Evolutionary conservation across 2,888 invertebrate species (phyloP).

Genomic region (Girardia tigrina): DNA sequence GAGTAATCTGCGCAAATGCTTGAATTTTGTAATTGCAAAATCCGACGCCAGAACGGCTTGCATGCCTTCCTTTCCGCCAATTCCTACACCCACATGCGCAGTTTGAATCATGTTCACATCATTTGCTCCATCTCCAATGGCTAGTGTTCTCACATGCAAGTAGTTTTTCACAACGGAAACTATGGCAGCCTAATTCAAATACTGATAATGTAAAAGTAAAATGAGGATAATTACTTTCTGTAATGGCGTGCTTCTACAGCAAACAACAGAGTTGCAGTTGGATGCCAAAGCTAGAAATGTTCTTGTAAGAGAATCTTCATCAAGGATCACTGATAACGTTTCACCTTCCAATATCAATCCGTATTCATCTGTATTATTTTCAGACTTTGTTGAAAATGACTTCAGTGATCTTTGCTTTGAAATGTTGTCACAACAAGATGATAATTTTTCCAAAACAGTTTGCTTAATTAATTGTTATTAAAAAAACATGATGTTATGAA

Average conservation of each 20-base stretch:
- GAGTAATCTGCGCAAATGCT: conserved; percentile 28
- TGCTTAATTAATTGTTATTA: too few species aligned
- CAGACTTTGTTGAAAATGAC: neutral
- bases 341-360: conserved; percentile 84
- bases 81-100: conserved; percentile 35
- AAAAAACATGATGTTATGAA: too few species aligned
- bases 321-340: conserved; percentile 69
- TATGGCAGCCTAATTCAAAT: conserved; percentile 24
- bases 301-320: neutral
- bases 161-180: conserved; percentile 35
- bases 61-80: conserved; percentile 36
- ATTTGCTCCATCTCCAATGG: conserved; percentile 37
- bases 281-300: conserved; percentile 35
- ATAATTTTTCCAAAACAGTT: too few species aligned
- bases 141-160: conserved; percentile 34
- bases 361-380: conserved; percentile 38
- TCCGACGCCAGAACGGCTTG: conserved; percentile 37
- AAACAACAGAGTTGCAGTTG: conserved; percentile 35
- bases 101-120: conserved; percentile 37
- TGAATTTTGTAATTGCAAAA: conserved; percentile 31
- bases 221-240: conserved; percentile 37
- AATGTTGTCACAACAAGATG: neutral
- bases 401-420: neutral
- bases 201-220: neutral
- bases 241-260: conserved; percentile 36